A percentile compares a stretch with the other conserved stretches of the same genome.
These are phyloP conservation scores for Callyntrura guangdongensis DNA, from an alignment of 2,888 invertebrate genomes.

Conservation along the genomic window DNA sequence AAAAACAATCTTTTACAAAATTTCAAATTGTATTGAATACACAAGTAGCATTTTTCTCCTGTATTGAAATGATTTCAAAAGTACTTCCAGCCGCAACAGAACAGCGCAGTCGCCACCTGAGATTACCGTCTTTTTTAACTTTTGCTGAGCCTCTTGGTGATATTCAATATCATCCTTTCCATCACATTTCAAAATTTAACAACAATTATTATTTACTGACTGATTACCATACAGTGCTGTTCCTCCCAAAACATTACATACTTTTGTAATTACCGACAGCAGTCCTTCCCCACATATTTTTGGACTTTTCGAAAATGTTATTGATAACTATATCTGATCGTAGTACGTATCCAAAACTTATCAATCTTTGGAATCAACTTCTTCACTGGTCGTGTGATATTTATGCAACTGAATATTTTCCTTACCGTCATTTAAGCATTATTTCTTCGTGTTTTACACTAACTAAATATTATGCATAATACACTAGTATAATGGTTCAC, in stretches of 20 bases:
- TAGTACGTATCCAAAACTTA: not conserved
- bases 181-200: not conserved
- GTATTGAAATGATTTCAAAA: not conserved
- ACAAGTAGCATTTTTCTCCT: not conserved
- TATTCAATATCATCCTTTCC: not conserved
- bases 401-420: not conserved
- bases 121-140: conserved; percentile 50
- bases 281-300: too few relatives aligned
- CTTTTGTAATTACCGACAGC: too few relatives aligned
- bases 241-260: not conserved
- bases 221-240: not conserved
- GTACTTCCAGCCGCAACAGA: conserved; percentile 18
- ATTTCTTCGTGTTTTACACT: not conserved
- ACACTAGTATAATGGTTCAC: not conserved
- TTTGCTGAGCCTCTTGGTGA: conserved; percentile 26
- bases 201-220: not conserved
- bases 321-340: too few relatives aligned
- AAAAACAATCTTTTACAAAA: not conserved
- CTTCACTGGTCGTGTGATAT: not conserved
- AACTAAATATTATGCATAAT: not conserved
- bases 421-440: conserved; percentile 6
- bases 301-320: too few relatives aligned
- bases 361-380: not conserved
- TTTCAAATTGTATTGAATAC: not conserved
- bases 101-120: conserved; percentile 9